A percentile compares a stretch with the other conserved stretches of the same genome.
These are phyloP conservation scores for Tetramorium alpestre DNA, from an alignment of 1,140 invertebrate species.

Conservation along the genomic window DNA sequence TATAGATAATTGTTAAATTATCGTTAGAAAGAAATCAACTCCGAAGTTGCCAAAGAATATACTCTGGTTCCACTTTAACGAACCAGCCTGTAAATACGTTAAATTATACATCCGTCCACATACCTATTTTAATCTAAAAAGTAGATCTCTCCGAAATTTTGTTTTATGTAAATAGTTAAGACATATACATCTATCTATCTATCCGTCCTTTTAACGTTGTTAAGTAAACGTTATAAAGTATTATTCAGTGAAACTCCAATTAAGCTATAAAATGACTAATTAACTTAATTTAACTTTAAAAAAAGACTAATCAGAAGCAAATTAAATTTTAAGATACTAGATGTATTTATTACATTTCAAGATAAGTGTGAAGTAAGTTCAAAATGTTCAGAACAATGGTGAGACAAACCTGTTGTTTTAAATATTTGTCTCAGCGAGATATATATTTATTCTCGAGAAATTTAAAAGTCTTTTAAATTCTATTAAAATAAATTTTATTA, in stretches of 20 bases:
- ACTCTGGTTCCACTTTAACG: neutral
- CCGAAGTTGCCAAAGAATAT: constrained; percentile 1
- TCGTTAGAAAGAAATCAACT: constrained; percentile 10
- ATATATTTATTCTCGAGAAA: neutral
- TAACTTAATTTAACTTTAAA: constrained; percentile 6
- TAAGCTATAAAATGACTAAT: constrained; percentile 21
- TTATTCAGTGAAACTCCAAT: constrained; percentile 15
- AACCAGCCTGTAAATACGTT: constrained; percentile 25
- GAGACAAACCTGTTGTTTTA: constrained; percentile 12
- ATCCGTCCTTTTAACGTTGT: constrained; percentile 21
- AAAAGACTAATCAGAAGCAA: neutral
- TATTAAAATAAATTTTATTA: constrained; percentile 1
- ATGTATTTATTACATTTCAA: constrained; percentile 12
- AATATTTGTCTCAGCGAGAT: neutral
- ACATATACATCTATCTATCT: neutral
- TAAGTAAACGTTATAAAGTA: neutral
- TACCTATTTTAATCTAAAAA: neutral
- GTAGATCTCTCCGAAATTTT: neutral
- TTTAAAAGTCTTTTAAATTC: neutral
- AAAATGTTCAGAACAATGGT: constrained; percentile 24
- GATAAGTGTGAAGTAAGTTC: constrained; percentile 3
- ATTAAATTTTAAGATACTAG: neutral
- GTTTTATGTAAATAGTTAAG: constrained; percentile 28
- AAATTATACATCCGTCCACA: constrained; percentile 39
- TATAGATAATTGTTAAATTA: neutral